These are phyloP conservation scores for Pangasianodon hypophthalmus DNA, from an alignment of 2,113 vertebrate species.

Conservation along the genomic window DNA sequence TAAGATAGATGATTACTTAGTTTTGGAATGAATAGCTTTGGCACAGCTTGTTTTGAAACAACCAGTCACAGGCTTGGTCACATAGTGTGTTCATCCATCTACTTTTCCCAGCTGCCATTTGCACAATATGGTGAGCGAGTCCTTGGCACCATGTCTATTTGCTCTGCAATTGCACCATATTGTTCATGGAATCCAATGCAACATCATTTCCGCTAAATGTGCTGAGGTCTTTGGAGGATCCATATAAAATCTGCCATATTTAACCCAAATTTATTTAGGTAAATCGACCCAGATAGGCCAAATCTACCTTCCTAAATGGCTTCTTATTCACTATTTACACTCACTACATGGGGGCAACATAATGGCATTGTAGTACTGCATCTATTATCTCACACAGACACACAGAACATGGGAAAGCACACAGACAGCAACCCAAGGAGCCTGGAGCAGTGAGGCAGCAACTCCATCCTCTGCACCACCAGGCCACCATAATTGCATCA, in stretches of 20 bases:
- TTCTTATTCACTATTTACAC: neutral
- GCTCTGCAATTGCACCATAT: neutral
- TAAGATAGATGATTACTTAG: neutral
- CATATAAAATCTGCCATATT: neutral
- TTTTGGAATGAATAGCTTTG: neutral
- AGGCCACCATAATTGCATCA: neutral
- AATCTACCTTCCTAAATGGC: neutral
- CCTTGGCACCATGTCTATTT: neutral
- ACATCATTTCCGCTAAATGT: neutral
- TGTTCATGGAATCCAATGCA: neutral
- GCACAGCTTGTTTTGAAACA: neutral
- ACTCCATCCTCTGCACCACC: neutral
- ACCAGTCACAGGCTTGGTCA: neutral
- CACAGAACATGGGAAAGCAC: neutral
- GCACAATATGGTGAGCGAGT: neutral
- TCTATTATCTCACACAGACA: neutral
- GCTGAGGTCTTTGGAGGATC: neutral
- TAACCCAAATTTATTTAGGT: neutral
- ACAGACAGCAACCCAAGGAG: neutral
- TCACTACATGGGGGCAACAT: neutral
- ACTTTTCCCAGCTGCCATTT: neutral
- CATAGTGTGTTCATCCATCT: neutral
- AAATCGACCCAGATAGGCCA: neutral
- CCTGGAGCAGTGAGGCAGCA: neutral
- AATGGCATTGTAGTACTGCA: neutral